A percentile compares a stretch with the other conserved stretches of the same genome.
These are phyloP conservation scores for Parochlus steinenii DNA, from an alignment of 2,888 invertebrate species.

Conservation along the genomic window DNA sequence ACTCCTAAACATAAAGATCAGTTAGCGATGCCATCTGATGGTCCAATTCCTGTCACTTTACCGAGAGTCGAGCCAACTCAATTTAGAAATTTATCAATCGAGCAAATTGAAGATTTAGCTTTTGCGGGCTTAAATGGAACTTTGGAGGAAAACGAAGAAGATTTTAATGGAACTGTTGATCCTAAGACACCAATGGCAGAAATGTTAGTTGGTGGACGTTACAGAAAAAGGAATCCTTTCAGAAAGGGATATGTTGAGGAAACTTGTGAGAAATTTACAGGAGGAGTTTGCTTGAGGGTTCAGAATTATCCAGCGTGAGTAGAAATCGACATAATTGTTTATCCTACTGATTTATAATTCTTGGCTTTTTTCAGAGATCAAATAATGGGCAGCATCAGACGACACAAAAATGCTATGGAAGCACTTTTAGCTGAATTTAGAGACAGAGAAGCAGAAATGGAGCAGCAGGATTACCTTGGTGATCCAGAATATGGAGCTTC, in stretches of 20 bases:
- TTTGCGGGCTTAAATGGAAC: conserved; percentile 27
- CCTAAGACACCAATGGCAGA: conserved; percentile 24
- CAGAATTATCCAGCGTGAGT: conserved; percentile 65
- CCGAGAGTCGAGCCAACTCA: conserved; percentile 2
- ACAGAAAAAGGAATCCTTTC: conserved; percentile 22
- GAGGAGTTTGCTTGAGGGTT: conserved; percentile 50
- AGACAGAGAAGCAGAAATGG: conserved; percentile 34
- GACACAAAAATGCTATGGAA: conserved; percentile 50
- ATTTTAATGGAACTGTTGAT: conserved; percentile 5
- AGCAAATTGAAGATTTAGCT: conserved; percentile 23
- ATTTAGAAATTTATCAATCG: conserved; percentile 7
- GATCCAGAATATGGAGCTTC: conserved; percentile 20
- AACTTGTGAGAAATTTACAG: conserved; percentile 20
- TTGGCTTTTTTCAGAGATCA: conserved; percentile 36
- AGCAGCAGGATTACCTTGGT: conserved; percentile 25
- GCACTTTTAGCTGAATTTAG: conserved; percentile 55
- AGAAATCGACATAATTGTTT: neutral
- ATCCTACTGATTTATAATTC: neutral
- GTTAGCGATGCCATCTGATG: conserved; percentile 12
- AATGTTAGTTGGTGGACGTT: conserved; percentile 24
- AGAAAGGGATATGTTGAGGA: conserved; percentile 23
- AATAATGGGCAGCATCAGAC: conserved; percentile 47
- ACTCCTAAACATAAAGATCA: conserved; percentile 9
- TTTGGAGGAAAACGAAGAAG: conserved; percentile 12
- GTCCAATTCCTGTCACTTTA: conserved; percentile 6